Evolutionary conservation across 2,113 vertebrate genomes (phyloP).

Genomic region (Arothron firmamentum): DNA sequence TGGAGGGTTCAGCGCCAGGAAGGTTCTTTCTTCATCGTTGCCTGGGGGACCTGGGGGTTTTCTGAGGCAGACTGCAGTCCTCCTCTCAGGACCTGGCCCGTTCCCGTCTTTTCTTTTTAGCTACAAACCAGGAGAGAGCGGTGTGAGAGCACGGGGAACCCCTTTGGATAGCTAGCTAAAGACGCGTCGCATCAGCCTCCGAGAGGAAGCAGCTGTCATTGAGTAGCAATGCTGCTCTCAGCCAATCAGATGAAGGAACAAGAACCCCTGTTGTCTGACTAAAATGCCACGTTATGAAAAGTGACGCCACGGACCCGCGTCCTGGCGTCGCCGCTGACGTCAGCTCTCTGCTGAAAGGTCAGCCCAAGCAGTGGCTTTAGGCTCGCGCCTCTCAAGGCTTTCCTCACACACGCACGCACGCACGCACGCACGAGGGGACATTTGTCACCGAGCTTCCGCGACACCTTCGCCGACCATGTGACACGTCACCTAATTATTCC

Average conservation of each 20-base stretch:
- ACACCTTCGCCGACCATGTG: constrained; percentile 36
- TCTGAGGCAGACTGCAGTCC: too few species aligned
- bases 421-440: neutral
- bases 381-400: constrained; percentile 19
- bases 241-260: neutral
- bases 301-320: constrained; percentile 9
- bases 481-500: constrained; percentile 23
- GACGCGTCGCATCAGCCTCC: too few species aligned
- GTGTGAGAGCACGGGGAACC: too few species aligned
- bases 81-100: too few species aligned
- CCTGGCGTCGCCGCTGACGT: constrained; percentile 48
- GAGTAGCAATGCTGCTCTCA: too few species aligned
- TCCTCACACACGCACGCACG: constrained; percentile 6
- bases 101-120: too few species aligned
- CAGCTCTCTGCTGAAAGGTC: constrained; percentile 50
- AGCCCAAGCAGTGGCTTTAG: constrained; percentile 15
- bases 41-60: too few species aligned
- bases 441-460: constrained; percentile 22
- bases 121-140: too few species aligned
- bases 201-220: too few species aligned
- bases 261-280: constrained; percentile 6
- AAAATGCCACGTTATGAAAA: constrained; percentile 31
- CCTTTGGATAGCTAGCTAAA: too few species aligned
- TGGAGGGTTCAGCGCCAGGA: constrained; percentile 41
- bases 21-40: constrained; percentile 21